Evolutionary conservation across 2,113 vertebrate genomes (phyloP).

Genomic region (Hippopotamus amphibius): DNA sequence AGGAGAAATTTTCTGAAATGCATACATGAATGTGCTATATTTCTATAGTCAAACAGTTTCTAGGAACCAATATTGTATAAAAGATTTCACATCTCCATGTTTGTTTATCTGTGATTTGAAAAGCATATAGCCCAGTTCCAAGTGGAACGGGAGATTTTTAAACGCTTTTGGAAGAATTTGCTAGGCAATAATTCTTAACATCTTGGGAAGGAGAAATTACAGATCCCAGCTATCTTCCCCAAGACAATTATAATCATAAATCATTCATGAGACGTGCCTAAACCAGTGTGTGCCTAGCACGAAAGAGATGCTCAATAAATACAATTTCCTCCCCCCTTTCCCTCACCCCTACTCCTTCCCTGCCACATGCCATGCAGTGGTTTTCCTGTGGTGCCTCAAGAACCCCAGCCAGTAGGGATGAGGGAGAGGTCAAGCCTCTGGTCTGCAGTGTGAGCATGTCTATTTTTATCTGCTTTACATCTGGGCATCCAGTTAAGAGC

Average conservation of each 20-base stretch:
- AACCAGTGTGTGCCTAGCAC: not conserved
- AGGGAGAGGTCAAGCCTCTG: not conserved
- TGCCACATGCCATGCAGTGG: not conserved
- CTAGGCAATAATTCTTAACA: not conserved
- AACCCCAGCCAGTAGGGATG: not conserved
- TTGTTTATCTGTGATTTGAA: slow-evolving; percentile 36
- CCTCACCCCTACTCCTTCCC: not conserved
- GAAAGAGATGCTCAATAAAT: not conserved
- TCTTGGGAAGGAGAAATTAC: slow-evolving; percentile 20
- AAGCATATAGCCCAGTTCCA: not conserved
- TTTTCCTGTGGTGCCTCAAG: not conserved
- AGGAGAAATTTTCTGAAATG: slow-evolving; percentile 45
- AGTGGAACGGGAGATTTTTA: not conserved
- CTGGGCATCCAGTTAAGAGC: not conserved
- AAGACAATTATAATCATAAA: not conserved
- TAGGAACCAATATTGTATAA: not conserved
- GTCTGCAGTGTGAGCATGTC: not conserved
- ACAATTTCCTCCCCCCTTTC: not conserved
- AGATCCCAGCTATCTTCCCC: not conserved
- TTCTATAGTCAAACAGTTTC: slow-evolving; percentile 17
- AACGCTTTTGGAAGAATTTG: not conserved
- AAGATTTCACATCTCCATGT: not conserved
- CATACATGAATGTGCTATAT: not conserved
- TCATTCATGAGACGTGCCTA: not conserved
- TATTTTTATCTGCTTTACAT: not conserved